Conservation (phyloP, 2,113 vertebrate species). For the Riparia riparia region DNA sequence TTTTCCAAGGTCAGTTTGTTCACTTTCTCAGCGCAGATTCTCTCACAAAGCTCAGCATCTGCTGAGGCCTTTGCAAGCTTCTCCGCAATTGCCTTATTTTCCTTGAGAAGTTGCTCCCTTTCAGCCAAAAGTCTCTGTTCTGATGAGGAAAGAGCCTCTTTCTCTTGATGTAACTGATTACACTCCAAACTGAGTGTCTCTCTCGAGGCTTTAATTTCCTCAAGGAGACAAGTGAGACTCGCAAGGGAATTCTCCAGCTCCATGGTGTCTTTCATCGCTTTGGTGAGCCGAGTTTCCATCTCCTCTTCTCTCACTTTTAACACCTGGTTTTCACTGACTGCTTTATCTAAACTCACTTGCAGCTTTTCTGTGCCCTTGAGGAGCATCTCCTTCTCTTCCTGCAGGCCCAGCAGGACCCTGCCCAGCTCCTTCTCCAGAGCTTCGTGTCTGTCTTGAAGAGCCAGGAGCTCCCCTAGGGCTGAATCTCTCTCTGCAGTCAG, state of each 20-base stretch:
- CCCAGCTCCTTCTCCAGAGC: conserved; percentile 79
- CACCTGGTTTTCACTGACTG: conserved; percentile 70
- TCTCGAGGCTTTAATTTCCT: conserved; percentile 84
- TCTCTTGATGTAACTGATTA: conserved; percentile 85
- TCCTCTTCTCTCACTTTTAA: conserved; percentile 60
- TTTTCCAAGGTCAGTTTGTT: conserved; percentile 78
- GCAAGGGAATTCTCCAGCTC: conserved; percentile 81
- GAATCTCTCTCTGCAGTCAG: conserved; percentile 80
- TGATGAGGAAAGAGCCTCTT: conserved; percentile 79
- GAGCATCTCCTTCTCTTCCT: conserved; percentile 75
- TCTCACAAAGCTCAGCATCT: conserved; percentile 61
- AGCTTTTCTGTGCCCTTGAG: conserved; percentile 71
- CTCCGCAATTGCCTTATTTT: conserved; percentile 75
- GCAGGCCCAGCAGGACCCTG: conserved; percentile 74
- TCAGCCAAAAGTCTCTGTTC: conserved; percentile 81
- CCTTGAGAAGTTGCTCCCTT: conserved; percentile 79
- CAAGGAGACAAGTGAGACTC: conserved; percentile 79
- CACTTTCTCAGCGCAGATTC: conserved; percentile 65
- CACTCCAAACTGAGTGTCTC: conserved; percentile 81
- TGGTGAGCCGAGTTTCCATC: conserved; percentile 75
- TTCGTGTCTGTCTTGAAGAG: conserved; percentile 73
- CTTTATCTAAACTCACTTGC: conserved; percentile 58
- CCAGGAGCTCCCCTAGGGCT: conserved; percentile 68
- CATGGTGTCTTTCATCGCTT: conserved; percentile 53
- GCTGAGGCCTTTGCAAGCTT: conserved; percentile 69